Conservation (phyloP, 2,888 invertebrate species). For the Drosophila neonasuta region DNA sequence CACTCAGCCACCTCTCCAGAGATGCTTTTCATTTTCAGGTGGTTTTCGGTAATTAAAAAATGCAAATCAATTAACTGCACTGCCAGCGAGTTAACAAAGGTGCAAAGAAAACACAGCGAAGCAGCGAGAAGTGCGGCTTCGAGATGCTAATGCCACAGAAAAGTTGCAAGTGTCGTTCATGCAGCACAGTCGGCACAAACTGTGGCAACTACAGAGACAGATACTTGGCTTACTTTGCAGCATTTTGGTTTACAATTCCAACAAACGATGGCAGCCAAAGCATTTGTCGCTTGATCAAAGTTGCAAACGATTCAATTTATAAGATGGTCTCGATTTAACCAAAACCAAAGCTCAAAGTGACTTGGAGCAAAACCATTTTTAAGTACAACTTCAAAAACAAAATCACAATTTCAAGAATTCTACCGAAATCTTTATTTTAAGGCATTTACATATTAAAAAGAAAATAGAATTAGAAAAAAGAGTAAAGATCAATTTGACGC, state of each 20-base stretch:
- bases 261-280: neutral
- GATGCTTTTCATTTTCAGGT: conserved; percentile 38
- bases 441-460: no score
- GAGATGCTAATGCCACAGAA: neutral
- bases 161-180: neutral
- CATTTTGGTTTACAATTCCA: conserved; percentile 33
- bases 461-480: no score
- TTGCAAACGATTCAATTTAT: no score
- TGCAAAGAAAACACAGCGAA: neutral
- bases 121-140: neutral
- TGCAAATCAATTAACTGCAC: conserved; percentile 72
- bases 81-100: conserved; percentile 2
- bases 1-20: conserved; percentile 16
- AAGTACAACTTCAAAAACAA: no score
- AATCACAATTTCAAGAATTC: no score
- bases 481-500: no score
- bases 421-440: no score
- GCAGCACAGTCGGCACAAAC: conserved; percentile 11
- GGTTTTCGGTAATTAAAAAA: conserved; percentile 70
- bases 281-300: neutral
- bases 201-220: conserved; percentile 2
- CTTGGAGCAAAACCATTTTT: no score
- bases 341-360: no score
- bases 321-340: no score
- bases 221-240: neutral